Evolutionary conservation across 1,140 invertebrate genomes (phyloP).

Genomic region (Macrocentrus cingulum): DNA sequence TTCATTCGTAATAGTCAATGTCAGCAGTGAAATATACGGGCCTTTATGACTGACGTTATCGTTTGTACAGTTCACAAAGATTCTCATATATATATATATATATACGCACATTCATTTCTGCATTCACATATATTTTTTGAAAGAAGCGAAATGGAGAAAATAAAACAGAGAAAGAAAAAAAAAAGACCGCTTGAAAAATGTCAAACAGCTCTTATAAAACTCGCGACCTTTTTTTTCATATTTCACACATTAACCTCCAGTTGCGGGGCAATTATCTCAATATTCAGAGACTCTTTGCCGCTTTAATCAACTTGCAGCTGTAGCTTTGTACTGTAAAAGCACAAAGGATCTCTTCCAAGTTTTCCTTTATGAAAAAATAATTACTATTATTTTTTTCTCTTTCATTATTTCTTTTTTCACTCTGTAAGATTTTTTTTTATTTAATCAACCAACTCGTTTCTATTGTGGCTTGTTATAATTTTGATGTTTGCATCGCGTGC

Average conservation of each 20-base stretch:
- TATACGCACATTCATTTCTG: neutral
- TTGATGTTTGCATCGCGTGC: too few relatives aligned
- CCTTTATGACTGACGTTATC: conserved; percentile 1
- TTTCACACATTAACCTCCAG: conserved; percentile 12
- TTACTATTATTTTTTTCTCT: too few relatives aligned
- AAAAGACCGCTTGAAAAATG: neutral
- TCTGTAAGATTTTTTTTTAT: too few relatives aligned
- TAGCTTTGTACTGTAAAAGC: neutral
- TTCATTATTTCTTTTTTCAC: too few relatives aligned
- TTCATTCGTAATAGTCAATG: conserved; percentile 4
- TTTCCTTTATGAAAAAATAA: too few relatives aligned
- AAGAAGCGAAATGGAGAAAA: neutral
- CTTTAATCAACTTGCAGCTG: neutral
- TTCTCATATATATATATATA: too few relatives aligned
- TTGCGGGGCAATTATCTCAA: conserved; percentile 19
- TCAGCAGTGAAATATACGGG: conserved; percentile 7
- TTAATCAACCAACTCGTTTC: too few relatives aligned
- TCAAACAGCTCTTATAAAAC: conserved; percentile 13
- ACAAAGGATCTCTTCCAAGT: neutral
- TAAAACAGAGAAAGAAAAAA: neutral
- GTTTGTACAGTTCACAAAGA: neutral
- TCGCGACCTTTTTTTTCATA: conserved; percentile 3
- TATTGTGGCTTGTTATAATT: too few relatives aligned
- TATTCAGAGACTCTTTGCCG: neutral
- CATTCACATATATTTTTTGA: neutral